These are phyloP conservation scores for Mesoligia furuncula DNA, from an alignment of 2,888 invertebrate genomes.

Conservation along the genomic window DNA sequence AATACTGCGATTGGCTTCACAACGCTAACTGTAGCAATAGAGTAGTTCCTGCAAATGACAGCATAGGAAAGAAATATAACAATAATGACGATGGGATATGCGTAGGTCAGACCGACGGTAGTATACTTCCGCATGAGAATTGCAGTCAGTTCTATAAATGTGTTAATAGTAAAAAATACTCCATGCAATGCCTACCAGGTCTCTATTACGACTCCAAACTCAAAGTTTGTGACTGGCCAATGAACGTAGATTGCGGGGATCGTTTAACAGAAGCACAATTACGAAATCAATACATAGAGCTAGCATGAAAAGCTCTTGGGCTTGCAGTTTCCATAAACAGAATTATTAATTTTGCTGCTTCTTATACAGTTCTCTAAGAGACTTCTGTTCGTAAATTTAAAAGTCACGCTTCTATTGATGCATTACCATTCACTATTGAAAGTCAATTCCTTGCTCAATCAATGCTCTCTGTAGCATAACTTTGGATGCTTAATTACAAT, in stretches of 20 bases:
- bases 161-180: slow-evolving; percentile 62
- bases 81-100: slow-evolving; percentile 60
- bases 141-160: slow-evolving; percentile 77
- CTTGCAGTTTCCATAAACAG: neutral
- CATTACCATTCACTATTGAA: neutral
- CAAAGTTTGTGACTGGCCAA: slow-evolving; percentile 74
- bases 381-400: neutral
- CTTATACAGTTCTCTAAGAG: neutral
- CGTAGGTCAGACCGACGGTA: slow-evolving; percentile 66
- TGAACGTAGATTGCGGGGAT: slow-evolving; percentile 72
- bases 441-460: neutral
- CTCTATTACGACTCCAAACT: slow-evolving; percentile 68
- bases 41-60: slow-evolving; percentile 25
- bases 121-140: slow-evolving; percentile 71
- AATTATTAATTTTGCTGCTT: neutral
- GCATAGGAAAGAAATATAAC: slow-evolving; percentile 18
- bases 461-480: neutral
- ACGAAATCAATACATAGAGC: neutral
- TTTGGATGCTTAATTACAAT: neutral
- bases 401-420: neutral
- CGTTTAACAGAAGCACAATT: slow-evolving; percentile 50
- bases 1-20: slow-evolving; percentile 66
- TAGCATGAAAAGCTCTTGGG: neutral
- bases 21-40: slow-evolving; percentile 68
- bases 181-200: slow-evolving; percentile 60